Percentiles rank a stretch among this genome's conserved stretches.
phyloP scores from a whole-genome alignment of 2,113 vertebrate genomes.

The Cottus gobio region DNA sequence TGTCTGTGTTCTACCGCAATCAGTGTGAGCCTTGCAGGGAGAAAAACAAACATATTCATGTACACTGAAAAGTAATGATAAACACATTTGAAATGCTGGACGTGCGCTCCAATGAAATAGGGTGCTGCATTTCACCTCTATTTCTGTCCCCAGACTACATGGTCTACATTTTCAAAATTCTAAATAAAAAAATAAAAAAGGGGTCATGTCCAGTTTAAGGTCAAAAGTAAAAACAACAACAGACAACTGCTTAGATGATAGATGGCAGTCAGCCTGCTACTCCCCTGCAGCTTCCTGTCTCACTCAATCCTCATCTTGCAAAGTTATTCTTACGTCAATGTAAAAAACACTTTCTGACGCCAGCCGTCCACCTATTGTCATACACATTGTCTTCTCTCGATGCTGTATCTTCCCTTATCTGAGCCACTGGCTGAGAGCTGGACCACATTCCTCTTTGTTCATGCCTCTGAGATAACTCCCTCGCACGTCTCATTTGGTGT shows the following conservation, averaged over 20 bases:
- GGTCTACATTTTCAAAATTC: neutral
- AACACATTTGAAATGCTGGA: neutral
- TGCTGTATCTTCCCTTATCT: slow-evolving; percentile 17
- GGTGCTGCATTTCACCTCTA: neutral
- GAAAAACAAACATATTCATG: neutral
- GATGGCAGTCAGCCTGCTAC: neutral
- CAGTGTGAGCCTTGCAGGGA: neutral
- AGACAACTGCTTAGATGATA: too few relatives aligned
- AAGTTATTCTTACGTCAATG: neutral
- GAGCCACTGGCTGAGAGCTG: slow-evolving; percentile 16
- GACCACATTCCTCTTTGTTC: slow-evolving; percentile 1
- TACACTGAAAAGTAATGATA: neutral
- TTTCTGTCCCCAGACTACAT: neutral
- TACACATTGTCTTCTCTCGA: neutral
- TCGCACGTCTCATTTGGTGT: neutral
- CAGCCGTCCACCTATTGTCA: neutral
- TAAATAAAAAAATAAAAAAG: neutral
- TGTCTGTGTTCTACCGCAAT: neutral
- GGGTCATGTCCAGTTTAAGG: neutral
- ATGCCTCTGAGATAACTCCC: neutral
- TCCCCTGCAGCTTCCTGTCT: slow-evolving; percentile 4
- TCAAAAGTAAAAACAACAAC: too few relatives aligned
- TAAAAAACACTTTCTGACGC: slow-evolving; percentile 3
- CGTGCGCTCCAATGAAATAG: neutral
- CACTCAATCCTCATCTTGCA: neutral